Evolutionary conservation across 2,888 invertebrate genomes (phyloP), one percentile per base, ranked within the genome.

Genomic region (Noctua comes): DNA sequence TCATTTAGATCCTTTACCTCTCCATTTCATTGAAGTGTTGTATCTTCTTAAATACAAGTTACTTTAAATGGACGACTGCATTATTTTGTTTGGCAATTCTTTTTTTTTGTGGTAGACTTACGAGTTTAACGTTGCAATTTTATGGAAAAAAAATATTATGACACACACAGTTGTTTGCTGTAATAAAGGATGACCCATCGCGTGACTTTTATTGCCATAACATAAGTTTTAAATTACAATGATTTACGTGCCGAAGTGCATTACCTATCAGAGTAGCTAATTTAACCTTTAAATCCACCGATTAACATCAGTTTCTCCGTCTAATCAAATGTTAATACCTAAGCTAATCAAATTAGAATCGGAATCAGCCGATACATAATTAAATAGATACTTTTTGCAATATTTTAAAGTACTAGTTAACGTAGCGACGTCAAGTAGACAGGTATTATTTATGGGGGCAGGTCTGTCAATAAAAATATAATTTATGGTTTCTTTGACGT

Each of bases 401-500:
- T 76, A 78, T 70, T 80, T 86, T 77, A 86, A 74, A 76, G 24
- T 40, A 68, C 74, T 65, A 46, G 68, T 74, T 69, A 80, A 72
- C 57, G 48, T 70, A 68, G 78, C 64, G 69, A 85, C 83, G 64
- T 78, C 54, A 69, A 80, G 40, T 80, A 77, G 77, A 81, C 81
- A 78, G 68, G 69, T 73, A 81, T 73, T 81, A 82, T 87, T 82
- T 87, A 84, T 87, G 68, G 76, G 40, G 75, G 68, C 80, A 76
- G 40, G 86, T 87, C 71, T 82, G 79, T 86, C 74, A 82, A 82
- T 83, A 88, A 84, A 82, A 78, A 81, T 86, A 84, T 86, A 73
- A 81, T 86, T 88, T 84, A 87, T 88, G 68, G 86, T 84, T 73
- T 43, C 77, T 71, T 86, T 86, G 86, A 86, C 88, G 51, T 82